Base-by-base conservation (phyloP, 92 coral and sea anemone genomes). In the Epizoanthus ramosus region DNA sequence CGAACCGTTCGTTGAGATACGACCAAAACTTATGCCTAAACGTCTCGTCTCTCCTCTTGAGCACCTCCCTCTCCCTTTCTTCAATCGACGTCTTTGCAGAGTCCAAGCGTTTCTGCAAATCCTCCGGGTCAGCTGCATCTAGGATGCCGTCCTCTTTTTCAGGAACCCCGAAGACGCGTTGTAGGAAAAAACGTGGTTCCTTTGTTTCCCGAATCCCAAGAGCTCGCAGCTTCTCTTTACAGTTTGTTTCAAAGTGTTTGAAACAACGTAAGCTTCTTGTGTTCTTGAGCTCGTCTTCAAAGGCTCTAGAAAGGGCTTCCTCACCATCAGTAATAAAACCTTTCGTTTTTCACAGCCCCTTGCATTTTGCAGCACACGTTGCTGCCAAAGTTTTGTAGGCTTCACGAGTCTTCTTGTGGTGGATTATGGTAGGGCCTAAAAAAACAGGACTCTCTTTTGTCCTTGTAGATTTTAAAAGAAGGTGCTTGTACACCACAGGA, bases 381-480 rank as follows among this genome's bases (percentile, higher is more conserved):
- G 91, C 18, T 23, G 91, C 57, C 12, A 91, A 71, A 43, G 57
- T 31, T 64, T 63, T 73, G 73, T 87, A 91, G 65, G 87, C 22
- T 0, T 19, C 87, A 71, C 74, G 74, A 58, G 57, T 25, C 88
- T 88, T 91, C 67, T 63, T 73, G 53, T 90, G 94, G 47, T 91
- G 94, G 28, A 91, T 81, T 88, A 85, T 82, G 5, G 94, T 85
- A 1, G 90, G 94, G 3, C 94, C 92, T n/a, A 88, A 37, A 61
- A 87, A 91, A 5, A 91, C 80, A 7, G 92, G 94, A 53, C 59
- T 24, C 31, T 81, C 86, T 0, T 83, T 60, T 0, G 89, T 88
- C 28, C 88, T 63, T 43, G 75, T 85, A 2, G 71, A 52, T 58
- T 81, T 88, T 50, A 91, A 74, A 1, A 85, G 68, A 17, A 81